These are phyloP conservation scores for Aphelocoma californica DNA, from an alignment of 2,797 vertebrate species.

Conservation along the genomic window DNA sequence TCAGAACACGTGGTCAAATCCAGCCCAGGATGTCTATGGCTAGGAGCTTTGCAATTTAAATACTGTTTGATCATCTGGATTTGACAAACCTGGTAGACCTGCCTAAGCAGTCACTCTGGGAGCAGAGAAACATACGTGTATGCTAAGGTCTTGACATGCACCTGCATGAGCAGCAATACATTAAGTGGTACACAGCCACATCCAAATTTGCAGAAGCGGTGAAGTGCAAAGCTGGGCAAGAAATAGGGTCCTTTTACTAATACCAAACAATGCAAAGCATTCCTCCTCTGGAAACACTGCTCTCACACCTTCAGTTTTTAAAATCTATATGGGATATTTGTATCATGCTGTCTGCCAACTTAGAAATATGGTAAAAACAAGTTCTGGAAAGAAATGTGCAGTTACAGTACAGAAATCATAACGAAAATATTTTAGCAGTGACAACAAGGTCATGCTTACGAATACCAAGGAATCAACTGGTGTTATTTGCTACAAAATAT, in stretches of 20 bases:
- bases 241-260: not conserved
- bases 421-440: not conserved
- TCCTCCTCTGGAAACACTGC: not conserved
- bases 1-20: not conserved
- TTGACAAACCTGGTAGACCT: not conserved
- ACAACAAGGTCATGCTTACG: not conserved
- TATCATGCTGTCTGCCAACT: not conserved
- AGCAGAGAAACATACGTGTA: not conserved
- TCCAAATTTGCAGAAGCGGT: not conserved
- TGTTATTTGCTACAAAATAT: not conserved
- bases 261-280: not conserved
- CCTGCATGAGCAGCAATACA: not conserved
- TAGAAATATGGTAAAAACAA: accelerated
- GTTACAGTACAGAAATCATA: not conserved
- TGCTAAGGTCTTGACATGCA: not conserved
- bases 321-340: not conserved
- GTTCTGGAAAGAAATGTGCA: not conserved
- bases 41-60: not conserved
- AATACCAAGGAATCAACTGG: not conserved
- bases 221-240: not conserved
- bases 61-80: not conserved
- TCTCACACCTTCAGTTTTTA: not conserved
- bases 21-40: not conserved
- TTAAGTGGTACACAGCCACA: not conserved
- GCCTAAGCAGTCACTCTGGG: not conserved